Conservation (phyloP, 2,888 invertebrate genomes). For the Drosophila gaucha region DNA sequence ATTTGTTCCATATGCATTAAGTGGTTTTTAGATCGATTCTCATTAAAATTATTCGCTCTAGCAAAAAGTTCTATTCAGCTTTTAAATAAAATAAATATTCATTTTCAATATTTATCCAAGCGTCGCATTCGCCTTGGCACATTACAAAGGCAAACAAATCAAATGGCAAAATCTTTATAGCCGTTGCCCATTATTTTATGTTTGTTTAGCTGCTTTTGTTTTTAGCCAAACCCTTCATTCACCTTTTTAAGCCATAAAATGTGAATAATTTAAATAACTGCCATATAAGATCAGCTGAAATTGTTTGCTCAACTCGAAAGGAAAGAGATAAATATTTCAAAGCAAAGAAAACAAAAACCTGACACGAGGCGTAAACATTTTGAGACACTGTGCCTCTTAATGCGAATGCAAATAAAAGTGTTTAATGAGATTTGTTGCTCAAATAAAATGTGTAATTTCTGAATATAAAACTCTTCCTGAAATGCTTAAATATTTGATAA, state of each 20-base stretch:
- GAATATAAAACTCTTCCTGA: not conserved
- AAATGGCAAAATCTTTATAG: slow-evolving; percentile 40
- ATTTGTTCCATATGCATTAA: not conserved
- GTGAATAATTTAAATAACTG: slow-evolving; percentile 15
- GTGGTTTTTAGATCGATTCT: not conserved
- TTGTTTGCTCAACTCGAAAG: slow-evolving; percentile 47
- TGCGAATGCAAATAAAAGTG: slow-evolving; percentile 34
- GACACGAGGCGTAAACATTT: slow-evolving; percentile 34
- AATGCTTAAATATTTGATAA: not conserved
- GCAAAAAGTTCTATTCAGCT: not conserved
- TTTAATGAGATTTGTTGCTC: slow-evolving; percentile 24
- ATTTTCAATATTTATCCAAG: slow-evolving; percentile 49
- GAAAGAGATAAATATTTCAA: slow-evolving; percentile 37
- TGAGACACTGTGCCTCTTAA: slow-evolving; percentile 39
- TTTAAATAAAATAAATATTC: slow-evolving; percentile 38
- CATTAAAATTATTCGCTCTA: not conserved
- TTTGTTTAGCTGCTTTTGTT: slow-evolving; percentile 22
- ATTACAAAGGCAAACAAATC: slow-evolving; percentile 49
- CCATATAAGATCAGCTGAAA: slow-evolving; percentile 28
- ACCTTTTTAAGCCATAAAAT: slow-evolving; percentile 31
- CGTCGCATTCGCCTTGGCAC: slow-evolving; percentile 34
- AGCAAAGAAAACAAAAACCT: slow-evolving; percentile 9
- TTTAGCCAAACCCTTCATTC: slow-evolving; percentile 43
- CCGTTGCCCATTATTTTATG: slow-evolving; percentile 20
- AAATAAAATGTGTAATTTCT: slow-evolving; percentile 17